Evolutionary conservation across 2,113 vertebrate species (phyloP), one percentile per base, ranked within the genome.

Genomic region (Leiothrix lutea): DNA sequence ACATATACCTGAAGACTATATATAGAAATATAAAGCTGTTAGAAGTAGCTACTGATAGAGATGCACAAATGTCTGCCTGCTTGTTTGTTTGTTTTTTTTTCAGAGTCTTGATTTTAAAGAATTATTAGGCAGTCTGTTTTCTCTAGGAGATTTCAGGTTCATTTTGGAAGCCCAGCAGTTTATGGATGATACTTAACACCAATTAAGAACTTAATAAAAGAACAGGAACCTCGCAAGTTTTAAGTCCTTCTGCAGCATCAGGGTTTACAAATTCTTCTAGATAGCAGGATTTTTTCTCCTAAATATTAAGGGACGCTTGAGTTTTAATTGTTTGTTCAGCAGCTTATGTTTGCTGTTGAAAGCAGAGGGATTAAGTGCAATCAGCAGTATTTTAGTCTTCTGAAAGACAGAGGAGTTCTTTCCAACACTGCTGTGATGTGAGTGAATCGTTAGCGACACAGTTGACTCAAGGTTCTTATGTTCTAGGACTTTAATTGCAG

Each of bases 71-170:
- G 23, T 74, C 40, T 90, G 33, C 21, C 50, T 2, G 2, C 7
- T 65, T 4, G 11, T 1, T 9, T 2, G 2, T 6, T 65, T 4
- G 11, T 1, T 9, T 33, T 13, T 15, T 29, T 17, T 9, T 16
- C 36, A 38, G 36, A 16, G 6, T 53, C 62, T 51, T 53, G 40
- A 61, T 73, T 90, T 86, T 62, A 60, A 71, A 47, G 47, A n/a
- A 18, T 40, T 78, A 8, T 56, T 57, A 35, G 26, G 25, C 15
- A 62, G 21, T 40, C 33, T 77, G 7, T 47, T 80, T 88, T 57
- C 45, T 73, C 33, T 54, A 38, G 50, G 45, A 82, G 53, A 38
- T 58, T 69, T 66, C 50, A 56, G 18, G 9, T 51, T 88, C 18
- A 4, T 79, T 94, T 90, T 71, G 44, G 31, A 90, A 88, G 44